A percentile compares a stretch with the other conserved stretches of the same genome.
phyloP scores from a whole-genome alignment of 2,888 invertebrate genomes.

The Minunthozetes semirufus region DNA sequence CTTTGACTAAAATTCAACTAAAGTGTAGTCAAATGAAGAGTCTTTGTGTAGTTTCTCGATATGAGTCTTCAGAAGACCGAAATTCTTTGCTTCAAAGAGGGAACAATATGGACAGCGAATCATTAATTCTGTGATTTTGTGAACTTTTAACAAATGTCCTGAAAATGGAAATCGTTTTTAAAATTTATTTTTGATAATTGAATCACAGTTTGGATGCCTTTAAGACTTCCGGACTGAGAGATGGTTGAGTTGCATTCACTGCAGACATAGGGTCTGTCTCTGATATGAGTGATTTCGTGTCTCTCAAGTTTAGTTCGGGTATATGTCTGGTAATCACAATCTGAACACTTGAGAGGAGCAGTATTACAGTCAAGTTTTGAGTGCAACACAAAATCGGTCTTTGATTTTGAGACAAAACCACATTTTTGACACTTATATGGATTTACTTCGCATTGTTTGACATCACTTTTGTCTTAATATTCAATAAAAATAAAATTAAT shows the following conservation, averaged over 20 bases:
- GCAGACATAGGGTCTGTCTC: not conserved
- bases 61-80: not conserved
- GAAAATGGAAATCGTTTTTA: not conserved
- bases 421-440: too few species aligned
- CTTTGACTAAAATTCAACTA: not conserved
- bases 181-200: not conserved
- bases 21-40: not conserved
- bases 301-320: not conserved
- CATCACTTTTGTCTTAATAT: too few species aligned
- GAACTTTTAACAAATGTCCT: slow-evolving; percentile 2
- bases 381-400: too few species aligned
- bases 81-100: not conserved
- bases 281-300: not conserved
- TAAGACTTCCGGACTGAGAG: not conserved
- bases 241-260: not conserved
- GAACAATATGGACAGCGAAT: not conserved
- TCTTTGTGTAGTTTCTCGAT: not conserved
- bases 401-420: too few species aligned
- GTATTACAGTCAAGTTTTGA: too few species aligned
- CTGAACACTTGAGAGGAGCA: not conserved
- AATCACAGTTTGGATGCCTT: not conserved
- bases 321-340: not conserved
- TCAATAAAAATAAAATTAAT: too few species aligned
- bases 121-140: not conserved
- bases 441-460: too few species aligned